Conservation (phyloP, 2,888 invertebrate genomes). For the Amaurobius ferox region DNA sequence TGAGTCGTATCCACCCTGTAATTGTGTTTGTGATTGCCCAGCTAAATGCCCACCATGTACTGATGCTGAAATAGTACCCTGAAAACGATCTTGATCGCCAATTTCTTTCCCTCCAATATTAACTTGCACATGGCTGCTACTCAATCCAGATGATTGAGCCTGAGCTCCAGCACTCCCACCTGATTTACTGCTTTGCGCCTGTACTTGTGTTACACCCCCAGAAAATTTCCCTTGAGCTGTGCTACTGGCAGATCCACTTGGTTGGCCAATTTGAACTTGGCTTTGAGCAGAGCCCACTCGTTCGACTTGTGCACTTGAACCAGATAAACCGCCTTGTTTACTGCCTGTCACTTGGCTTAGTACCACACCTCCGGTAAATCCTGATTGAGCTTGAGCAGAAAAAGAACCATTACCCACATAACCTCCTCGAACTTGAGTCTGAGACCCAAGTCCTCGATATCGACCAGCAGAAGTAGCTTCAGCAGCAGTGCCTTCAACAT, state of each 20-base stretch:
- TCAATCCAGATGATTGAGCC: slow-evolving; percentile 62
- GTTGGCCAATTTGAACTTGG: slow-evolving; percentile 65
- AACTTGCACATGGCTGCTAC: slow-evolving; percentile 63
- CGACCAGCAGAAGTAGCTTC: slow-evolving; percentile 64
- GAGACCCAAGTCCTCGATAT: slow-evolving; percentile 44
- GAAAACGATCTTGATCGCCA: slow-evolving; percentile 27
- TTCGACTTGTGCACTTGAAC: slow-evolving; percentile 64
- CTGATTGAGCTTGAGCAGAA: slow-evolving; percentile 71
- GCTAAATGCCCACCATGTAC: slow-evolving; percentile 47
- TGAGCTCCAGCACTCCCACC: slow-evolving; percentile 68
- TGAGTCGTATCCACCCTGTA: slow-evolving; percentile 60
- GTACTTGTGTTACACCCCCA: slow-evolving; percentile 48
- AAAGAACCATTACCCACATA: slow-evolving; percentile 69
- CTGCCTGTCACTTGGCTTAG: slow-evolving; percentile 69
- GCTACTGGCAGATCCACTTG: slow-evolving; percentile 64
- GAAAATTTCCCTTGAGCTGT: slow-evolving; percentile 66
- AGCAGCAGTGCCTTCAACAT: slow-evolving; percentile 60
- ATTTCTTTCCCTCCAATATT: slow-evolving; percentile 53
- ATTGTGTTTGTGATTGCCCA: slow-evolving; percentile 63
- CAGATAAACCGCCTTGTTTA: slow-evolving; percentile 55
- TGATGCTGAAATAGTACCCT: slow-evolving; percentile 65
- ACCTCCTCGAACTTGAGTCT: slow-evolving; percentile 69
- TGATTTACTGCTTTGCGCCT: slow-evolving; percentile 44
- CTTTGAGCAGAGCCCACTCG: slow-evolving; percentile 64
- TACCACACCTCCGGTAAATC: slow-evolving; percentile 59